These are phyloP conservation scores for Pao palembangensis DNA, from an alignment of 2,113 vertebrate genomes.

Conservation along the genomic window DNA sequence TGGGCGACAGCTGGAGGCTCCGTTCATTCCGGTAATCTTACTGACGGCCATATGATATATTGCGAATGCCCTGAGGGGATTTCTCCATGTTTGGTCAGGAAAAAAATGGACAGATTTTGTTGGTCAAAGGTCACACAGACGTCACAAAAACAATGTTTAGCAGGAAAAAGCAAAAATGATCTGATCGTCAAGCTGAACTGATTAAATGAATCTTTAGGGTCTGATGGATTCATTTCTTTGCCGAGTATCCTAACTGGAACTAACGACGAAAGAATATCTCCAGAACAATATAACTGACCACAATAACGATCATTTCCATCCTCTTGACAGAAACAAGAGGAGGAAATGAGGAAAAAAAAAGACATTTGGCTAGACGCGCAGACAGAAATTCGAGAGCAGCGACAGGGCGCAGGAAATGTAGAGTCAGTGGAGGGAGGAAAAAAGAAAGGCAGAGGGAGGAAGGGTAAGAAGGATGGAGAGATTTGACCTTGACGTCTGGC, in stretches of 20 bases:
- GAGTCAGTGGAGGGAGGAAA: constrained; percentile 49
- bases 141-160: too few species aligned
- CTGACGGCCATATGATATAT: too few species aligned
- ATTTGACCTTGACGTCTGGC: constrained; percentile 74
- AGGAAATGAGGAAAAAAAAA: constrained; percentile 38
- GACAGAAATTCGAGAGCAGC: constrained; percentile 58
- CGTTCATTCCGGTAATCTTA: too few species aligned
- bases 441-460: constrained; percentile 28
- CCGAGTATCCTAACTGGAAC: too few species aligned
- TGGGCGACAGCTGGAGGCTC: too few species aligned
- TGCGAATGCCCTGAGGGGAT: too few species aligned
- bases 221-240: too few species aligned
- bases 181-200: background rate
- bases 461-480: constrained; percentile 32
- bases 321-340: constrained; percentile 27
- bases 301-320: constrained; percentile 3
- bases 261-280: too few species aligned
- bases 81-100: too few species aligned
- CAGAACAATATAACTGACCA: background rate
- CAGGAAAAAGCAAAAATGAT: background rate
- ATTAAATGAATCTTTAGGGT: too few species aligned
- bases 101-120: background rate
- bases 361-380: constrained; percentile 36
- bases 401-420: constrained; percentile 59
- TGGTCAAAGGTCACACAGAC: background rate